These are phyloP conservation scores for Crotalus viridis DNA, from an alignment of 2,113 vertebrate species.

Conservation along the genomic window DNA sequence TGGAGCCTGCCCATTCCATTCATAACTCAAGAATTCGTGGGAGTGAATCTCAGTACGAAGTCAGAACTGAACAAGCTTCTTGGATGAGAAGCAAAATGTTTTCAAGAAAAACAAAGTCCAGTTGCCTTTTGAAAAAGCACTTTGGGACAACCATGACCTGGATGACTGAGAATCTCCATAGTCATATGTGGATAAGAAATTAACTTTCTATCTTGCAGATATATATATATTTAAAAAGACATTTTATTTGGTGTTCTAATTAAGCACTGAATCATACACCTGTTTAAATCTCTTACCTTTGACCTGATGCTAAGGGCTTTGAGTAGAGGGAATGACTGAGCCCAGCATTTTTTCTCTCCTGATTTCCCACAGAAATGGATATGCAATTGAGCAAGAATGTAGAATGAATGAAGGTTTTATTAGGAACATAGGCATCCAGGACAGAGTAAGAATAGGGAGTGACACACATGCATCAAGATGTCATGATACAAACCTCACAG, in stretches of 20 bases:
- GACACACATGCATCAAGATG: background rate
- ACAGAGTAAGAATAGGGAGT: background rate
- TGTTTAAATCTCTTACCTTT: background rate
- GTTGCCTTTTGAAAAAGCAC: too few relatives aligned
- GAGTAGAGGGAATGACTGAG: background rate
- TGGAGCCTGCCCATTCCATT: too few relatives aligned
- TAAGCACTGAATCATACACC: background rate
- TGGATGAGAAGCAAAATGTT: too few relatives aligned
- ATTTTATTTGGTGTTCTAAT: background rate
- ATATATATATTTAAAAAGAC: background rate
- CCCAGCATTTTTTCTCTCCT: background rate
- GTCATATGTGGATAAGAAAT: background rate
- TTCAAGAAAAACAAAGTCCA: too few relatives aligned
- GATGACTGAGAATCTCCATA: background rate
- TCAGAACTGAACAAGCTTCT: too few relatives aligned
- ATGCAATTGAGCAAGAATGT: background rate
- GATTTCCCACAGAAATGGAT: background rate
- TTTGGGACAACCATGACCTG: background rate
- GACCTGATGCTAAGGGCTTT: background rate
- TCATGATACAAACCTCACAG: background rate
- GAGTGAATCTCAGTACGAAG: too few relatives aligned
- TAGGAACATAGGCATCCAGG: background rate
- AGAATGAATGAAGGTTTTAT: background rate
- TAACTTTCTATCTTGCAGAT: background rate
- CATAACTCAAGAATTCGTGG: too few relatives aligned